Evolutionary conservation across 2,797 vertebrate species (phyloP).

Genomic region (Propithecus perrieri): DNA sequence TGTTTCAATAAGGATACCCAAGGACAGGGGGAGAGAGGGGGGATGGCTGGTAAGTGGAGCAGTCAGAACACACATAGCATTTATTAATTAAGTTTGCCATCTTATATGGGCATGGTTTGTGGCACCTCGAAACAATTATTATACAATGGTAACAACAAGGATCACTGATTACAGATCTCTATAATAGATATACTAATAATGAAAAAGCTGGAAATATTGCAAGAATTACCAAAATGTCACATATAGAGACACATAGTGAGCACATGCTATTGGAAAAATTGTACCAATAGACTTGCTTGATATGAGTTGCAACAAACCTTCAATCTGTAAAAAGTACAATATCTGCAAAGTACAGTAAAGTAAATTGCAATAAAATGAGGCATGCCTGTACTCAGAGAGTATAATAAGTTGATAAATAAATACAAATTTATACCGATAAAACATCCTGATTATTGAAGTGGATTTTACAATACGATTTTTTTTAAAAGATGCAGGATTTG

Average conservation of each 20-base stretch:
- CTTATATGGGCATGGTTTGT: not conserved
- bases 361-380: not conserved
- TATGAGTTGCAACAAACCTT: not conserved
- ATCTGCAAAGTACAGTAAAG: not conserved
- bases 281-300: not conserved
- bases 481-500: not conserved
- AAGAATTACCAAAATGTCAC: not conserved
- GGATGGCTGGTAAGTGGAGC: not conserved
- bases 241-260: not conserved
- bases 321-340: not conserved
- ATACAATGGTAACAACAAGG: not conserved
- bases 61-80: not conserved
- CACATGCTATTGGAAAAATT: not conserved
- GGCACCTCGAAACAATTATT: not conserved
- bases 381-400: not conserved
- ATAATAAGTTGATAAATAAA: not conserved
- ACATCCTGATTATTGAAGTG: not conserved
- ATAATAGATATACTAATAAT: not conserved
- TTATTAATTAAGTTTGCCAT: not conserved
- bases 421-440: not conserved
- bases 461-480: not conserved
- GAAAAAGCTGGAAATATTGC: not conserved
- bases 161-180: not conserved
- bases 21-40: not conserved
- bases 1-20: not conserved